Base-by-base conservation (phyloP, 2,113 vertebrate species). In the Syrmaticus mikado region DNA sequence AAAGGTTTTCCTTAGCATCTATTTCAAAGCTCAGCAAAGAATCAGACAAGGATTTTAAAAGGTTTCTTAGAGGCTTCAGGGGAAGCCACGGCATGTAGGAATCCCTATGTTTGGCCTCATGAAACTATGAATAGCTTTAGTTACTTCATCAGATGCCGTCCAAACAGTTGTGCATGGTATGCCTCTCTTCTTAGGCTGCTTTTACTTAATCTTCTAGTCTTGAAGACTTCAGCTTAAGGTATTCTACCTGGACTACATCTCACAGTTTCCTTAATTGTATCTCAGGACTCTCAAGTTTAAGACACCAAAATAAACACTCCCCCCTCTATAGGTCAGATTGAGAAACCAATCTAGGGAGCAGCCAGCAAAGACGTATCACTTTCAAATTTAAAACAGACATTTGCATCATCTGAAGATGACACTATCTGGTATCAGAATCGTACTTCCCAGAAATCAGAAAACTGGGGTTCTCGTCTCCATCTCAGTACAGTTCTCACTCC, bases 71-170 rank as follows among this genome's bases (percentile, higher is more conserved):
- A 15, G 32, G 20, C 30, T 88, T 87, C 55, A 46, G 36, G n/a
- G 36, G 55, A 73, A 90, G 41, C 11, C 36, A 38, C 27, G 62
- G 75, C 65, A 41, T 90, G 90, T 11, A 43, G 78, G 86, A 86
- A 25, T 2, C 24, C 24, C 46, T 24, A 22, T 22, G 46, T 21
- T 48, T 2, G 52, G 18, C 28, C 36, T 62, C 28, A 17, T 25
- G 32, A 74, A 88, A 38, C 21, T 64, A 11, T 9, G 1, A 36
- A 3, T 43, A 18, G 10, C 24, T 9, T 60, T 34, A 45, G 10
- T n/a, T 77, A 58, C 0, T 34, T 13, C 45, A 46, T 19, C n/a
- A 14, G 36, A 28, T 19, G 45, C 11, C 7, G 13, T 8, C 13
- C 41, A n/a, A 8, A 10, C 20, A 30, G 17, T 0, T 61, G 27